Conservation (phyloP, 2,888 invertebrate species). For the Eurytoma adleriae region DNA sequence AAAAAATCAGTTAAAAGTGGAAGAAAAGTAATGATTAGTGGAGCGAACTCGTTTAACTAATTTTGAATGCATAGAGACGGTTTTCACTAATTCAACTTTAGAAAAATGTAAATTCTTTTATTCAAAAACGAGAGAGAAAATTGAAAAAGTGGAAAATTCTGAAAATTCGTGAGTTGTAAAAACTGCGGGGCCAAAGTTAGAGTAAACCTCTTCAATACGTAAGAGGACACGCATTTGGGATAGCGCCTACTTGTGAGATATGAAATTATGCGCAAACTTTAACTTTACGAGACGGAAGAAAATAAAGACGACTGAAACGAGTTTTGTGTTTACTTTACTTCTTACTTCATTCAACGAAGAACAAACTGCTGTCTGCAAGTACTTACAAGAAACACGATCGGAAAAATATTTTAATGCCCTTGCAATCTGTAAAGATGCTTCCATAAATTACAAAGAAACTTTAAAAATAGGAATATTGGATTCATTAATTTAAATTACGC, state of each 20-base stretch:
- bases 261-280: slow-evolving; percentile 41
- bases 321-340: slow-evolving; percentile 15
- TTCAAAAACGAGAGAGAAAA: no score
- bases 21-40: no score
- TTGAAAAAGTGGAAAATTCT: no score
- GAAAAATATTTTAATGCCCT: not conserved
- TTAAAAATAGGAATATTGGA: not conserved
- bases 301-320: not conserved
- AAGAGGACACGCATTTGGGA: not conserved
- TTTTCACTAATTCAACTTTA: no score
- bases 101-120: no score
- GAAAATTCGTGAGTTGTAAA: no score
- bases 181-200: not conserved
- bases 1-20: no score
- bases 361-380: slow-evolving; percentile 7
- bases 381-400: not conserved
- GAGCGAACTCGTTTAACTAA: no score
- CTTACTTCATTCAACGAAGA: not conserved
- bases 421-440: no score
- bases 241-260: slow-evolving; percentile 21
- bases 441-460: not conserved
- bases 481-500: not conserved
- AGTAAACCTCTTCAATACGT: slow-evolving; percentile 9
- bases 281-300: slow-evolving; percentile 21
- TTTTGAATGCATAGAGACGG: no score